phyloP scores from a whole-genome alignment of 1,140 invertebrate genomes.

The Caenorhabditis tropicalis region DNA sequence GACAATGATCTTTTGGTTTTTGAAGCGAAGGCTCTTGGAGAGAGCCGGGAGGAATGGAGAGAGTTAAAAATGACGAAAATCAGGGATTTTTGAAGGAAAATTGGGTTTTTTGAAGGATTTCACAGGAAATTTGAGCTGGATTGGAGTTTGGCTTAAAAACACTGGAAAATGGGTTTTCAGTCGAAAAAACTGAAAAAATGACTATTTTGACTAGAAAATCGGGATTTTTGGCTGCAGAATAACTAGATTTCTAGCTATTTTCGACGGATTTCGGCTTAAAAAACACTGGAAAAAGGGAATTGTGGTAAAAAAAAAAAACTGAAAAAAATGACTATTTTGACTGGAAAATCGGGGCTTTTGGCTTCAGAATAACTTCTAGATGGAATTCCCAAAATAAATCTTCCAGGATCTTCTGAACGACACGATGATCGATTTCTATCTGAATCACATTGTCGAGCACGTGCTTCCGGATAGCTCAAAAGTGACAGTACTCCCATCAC shows the following conservation, averaged over 20 bases:
- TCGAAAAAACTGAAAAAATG: not conserved
- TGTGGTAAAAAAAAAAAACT: not conserved
- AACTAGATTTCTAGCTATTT: too few relatives aligned
- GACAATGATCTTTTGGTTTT: not conserved
- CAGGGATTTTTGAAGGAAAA: too few relatives aligned
- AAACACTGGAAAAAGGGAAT: not conserved
- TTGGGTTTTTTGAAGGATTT: too few relatives aligned
- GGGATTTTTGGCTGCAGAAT: too few relatives aligned
- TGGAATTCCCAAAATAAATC: not conserved
- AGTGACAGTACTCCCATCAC: slow-evolving; percentile 56
- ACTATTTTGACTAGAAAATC: too few relatives aligned
- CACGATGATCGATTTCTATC: slow-evolving; percentile 58
- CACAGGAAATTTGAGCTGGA: too few relatives aligned
- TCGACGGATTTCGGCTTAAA: not conserved
- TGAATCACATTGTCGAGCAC: slow-evolving; percentile 60
- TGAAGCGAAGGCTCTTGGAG: not conserved
- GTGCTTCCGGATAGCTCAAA: slow-evolving; percentile 53
- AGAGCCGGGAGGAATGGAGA: not conserved
- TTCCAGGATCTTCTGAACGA: slow-evolving; percentile 57
- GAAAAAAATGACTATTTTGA: too few relatives aligned
- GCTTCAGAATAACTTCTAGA: too few relatives aligned
- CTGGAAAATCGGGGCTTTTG: too few relatives aligned
- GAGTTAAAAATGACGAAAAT: not conserved
- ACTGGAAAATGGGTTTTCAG: too few relatives aligned
- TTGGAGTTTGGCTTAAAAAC: too few relatives aligned